Evolutionary conservation across 2,888 invertebrate genomes (phyloP).

Genomic region (Trichopria drosophilae): DNA sequence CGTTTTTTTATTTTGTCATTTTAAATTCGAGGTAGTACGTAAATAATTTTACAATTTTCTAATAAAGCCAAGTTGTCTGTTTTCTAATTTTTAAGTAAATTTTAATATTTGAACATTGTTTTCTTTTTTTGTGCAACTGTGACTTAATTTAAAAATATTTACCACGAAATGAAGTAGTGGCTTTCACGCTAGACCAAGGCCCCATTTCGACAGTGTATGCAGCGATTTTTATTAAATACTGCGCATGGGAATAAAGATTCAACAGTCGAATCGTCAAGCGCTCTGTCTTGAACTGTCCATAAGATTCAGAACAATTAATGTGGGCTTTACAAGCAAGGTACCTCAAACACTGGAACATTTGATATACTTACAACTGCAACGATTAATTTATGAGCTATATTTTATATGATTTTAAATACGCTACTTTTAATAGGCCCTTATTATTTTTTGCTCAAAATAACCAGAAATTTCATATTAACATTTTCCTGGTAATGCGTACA

Average conservation of each 20-base stretch:
- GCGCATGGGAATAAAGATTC: constrained; percentile 35
- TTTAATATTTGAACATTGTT: too few relatives aligned
- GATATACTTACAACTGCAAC: constrained; percentile 9
- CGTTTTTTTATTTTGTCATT: too few relatives aligned
- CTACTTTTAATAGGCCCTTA: too few relatives aligned
- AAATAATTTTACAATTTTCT: too few relatives aligned
- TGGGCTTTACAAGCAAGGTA: constrained; percentile 33
- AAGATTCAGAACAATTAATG: constrained; percentile 30
- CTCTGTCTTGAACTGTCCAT: constrained; percentile 30
- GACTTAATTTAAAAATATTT: constrained; percentile 4
- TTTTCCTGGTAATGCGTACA: too few relatives aligned
- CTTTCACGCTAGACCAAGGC: constrained; percentile 29
- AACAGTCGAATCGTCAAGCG: constrained; percentile 23
- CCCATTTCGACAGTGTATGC: constrained; percentile 35
- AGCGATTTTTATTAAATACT: constrained; percentile 35
- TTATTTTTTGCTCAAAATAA: too few relatives aligned
- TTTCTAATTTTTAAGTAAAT: too few relatives aligned
- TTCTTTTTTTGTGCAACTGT: too few relatives aligned
- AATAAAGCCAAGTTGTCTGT: too few relatives aligned
- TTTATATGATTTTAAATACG: too few relatives aligned
- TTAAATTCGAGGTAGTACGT: too few relatives aligned
- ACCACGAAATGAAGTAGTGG: constrained; percentile 31
- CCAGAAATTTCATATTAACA: too few relatives aligned
- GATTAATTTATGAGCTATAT: constrained; percentile 16
- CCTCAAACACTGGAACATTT: constrained; percentile 32